phyloP scores from a whole-genome alignment of 2,113 vertebrate genomes.

The Rhizomys pruinosus region DNA sequence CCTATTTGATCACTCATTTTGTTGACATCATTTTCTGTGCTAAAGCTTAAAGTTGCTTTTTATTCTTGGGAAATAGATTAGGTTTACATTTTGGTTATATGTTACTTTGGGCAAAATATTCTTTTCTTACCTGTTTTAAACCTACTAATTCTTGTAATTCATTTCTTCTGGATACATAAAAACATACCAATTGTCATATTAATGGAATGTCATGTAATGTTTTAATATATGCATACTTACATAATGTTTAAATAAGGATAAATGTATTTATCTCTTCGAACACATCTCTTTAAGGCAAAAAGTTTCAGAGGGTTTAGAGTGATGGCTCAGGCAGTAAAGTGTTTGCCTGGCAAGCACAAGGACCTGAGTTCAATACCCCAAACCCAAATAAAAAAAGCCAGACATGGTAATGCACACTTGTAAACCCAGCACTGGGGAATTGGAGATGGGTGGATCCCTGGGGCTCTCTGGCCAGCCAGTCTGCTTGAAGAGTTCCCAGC shows the following conservation, averaged over 20 bases:
- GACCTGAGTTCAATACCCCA: not conserved
- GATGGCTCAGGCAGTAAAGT: not conserved
- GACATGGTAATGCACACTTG: not conserved
- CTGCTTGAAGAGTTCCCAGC: not conserved
- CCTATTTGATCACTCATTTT: slow-evolving; percentile 37
- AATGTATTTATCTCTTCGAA: not conserved
- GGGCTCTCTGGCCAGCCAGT: not conserved
- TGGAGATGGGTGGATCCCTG: not conserved
- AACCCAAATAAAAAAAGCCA: not conserved
- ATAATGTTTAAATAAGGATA: not conserved
- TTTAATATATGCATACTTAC: not conserved
- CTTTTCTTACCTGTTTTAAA: not conserved
- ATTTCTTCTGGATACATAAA: not conserved
- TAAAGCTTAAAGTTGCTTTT: slow-evolving; percentile 2
- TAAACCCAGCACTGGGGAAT: not conserved
- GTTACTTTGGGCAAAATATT: slow-evolving; percentile 35
- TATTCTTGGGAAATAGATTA: slow-evolving; percentile 42
- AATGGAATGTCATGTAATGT: not conserved
- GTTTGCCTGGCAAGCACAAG: not conserved
- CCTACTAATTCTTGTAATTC: not conserved
- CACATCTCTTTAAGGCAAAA: not conserved
- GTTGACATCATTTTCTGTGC: not conserved
- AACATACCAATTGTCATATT: not conserved
- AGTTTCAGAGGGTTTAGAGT: not conserved
- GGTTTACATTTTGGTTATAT: slow-evolving; percentile 48